Evolutionary conservation across 2,113 vertebrate genomes (phyloP), one percentile per base, ranked within the genome.

Genomic region (Agapornis roseicollis): DNA sequence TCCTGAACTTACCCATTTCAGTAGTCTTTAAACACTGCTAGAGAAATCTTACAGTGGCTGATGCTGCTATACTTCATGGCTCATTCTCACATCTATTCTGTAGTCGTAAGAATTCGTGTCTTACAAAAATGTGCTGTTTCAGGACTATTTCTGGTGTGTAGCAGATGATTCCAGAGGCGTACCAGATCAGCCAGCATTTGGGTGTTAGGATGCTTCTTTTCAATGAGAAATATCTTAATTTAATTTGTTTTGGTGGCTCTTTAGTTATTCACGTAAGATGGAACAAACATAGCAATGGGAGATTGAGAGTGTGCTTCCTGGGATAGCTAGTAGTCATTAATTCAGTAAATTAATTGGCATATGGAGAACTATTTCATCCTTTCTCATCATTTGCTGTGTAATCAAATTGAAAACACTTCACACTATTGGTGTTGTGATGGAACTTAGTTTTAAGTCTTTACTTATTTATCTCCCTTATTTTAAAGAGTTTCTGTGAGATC

Each of bases 401-500:
- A 9, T 33, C 65, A 44, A 7, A 6, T 1, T 33, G 46, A 52
- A 68, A 73, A 33, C 37, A 6, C 37, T 88, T 37, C 61, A 50
- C 60, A 13, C 29, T 41, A 8, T 53, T 58, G 72, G 15, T 89
- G 56, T 8, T 37, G 33, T 29, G 35, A 18, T 68, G 41, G 46
- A 79, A 64, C 77, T 46, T 42, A 8, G 44, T 37, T 66, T 42
- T 20, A 52, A 86, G 53, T 56, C 73, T 61, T 50, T 29, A n/a
- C 71, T 66, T 74, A 31, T 76, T 83, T 88, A 41, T 52, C 42
- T 52, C 73, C 29, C 44, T 69, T 49, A 31, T 81, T 89, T 82
- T 86, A 35, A 68, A 47, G 23, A 52, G 52, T 44, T 94, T 70
- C 73, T 86, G 74, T 23, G 58, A 96, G 94, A 97, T 89, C 66